Evolutionary conservation across 2,113 vertebrate genomes (phyloP), one percentile per base, ranked within the genome.

Genomic region (Pleuronectes platessa): DNA sequence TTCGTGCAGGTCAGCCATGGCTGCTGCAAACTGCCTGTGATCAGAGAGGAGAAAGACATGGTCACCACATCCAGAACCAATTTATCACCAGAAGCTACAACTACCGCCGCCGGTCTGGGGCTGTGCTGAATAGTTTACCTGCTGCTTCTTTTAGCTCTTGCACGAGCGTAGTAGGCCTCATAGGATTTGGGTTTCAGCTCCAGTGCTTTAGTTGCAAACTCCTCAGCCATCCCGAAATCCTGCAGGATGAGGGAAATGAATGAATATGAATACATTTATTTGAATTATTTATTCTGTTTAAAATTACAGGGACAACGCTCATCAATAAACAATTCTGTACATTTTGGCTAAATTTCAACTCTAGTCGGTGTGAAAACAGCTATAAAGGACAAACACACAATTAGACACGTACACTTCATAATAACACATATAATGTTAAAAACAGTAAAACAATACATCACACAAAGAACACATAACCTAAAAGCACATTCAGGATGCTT

Each of bases 171-270:
- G 90, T 96, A 98, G 11, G 97, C 98, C 93, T 99, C 98, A 0
- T 98, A 98, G 68, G 96, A 99, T 85, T 96, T 98, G 60, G 98
- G 97, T 88, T 99, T 99, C 93, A 99, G 91, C 88, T 99, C 98
- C 70, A 99, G 79, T 5, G 98, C 98, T 93, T 99, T 99, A 70
- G 96, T 96, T 71, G 98, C 98, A 92, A 99, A 98, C 86, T 99
- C 98, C 76, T 99, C 98, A 45, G 98, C 98, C 96, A 99, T 95
- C 63, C 98, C 98, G 55, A 99, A 99, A 88, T 99, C 98, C 98
- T 99, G 54, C 47, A 70, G 27, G 59, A 78, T 21, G 12, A 65
- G 9, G 5, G 78, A 1, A 61, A 55, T 42, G 0, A 35, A 71
- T 67, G 5, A 79, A 2, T 59, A 55, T 42, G 0, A 35, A 71